Percentiles rank a stretch among this genome's conserved stretches.
phyloP scores from a whole-genome alignment of 2,888 invertebrate species.

The Scaptomyza parva region DNA sequence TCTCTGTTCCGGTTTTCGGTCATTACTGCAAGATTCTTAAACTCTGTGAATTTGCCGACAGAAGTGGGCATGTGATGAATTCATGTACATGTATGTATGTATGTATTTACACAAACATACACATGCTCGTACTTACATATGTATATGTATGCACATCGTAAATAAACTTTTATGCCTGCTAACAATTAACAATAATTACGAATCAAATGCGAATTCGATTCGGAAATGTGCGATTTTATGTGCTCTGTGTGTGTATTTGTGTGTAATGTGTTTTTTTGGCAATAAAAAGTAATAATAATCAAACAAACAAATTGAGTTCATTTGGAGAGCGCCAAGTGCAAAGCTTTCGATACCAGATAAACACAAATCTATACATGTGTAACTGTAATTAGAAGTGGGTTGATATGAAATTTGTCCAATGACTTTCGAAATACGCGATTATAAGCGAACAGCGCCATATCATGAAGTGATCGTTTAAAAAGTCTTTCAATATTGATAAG shows the following conservation, averaged over 20 bases:
- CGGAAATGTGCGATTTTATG: conserved; percentile 43
- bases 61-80: conserved; percentile 1
- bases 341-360: background rate
- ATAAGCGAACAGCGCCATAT: conserved; percentile 3
- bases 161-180: conserved; percentile 18
- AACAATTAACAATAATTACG: conserved; percentile 44
- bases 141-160: conserved; percentile 1
- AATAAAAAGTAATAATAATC: conserved; percentile 47
- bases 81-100: background rate
- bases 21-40: conserved; percentile 48
- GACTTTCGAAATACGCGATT: conserved; percentile 27
- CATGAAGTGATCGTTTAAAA: conserved; percentile 17
- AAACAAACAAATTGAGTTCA: conserved; percentile 34
- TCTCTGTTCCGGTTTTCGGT: conserved; percentile 44
- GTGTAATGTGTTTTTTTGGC: conserved; percentile 3
- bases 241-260: conserved; percentile 7
- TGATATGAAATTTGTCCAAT: conserved; percentile 7
- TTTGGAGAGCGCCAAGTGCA: conserved; percentile 13
- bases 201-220: conserved; percentile 52
- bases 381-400: conserved; percentile 5
- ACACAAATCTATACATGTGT: background rate
- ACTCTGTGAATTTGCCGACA: conserved; percentile 42
- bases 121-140: too few species aligned
- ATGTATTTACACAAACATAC: background rate
- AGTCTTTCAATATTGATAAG: conserved; percentile 54